Percentiles rank a stretch among this genome's conserved stretches.
Conservation (phyloP, 2,113 vertebrate species). For the Pithys albifrons region DNA sequence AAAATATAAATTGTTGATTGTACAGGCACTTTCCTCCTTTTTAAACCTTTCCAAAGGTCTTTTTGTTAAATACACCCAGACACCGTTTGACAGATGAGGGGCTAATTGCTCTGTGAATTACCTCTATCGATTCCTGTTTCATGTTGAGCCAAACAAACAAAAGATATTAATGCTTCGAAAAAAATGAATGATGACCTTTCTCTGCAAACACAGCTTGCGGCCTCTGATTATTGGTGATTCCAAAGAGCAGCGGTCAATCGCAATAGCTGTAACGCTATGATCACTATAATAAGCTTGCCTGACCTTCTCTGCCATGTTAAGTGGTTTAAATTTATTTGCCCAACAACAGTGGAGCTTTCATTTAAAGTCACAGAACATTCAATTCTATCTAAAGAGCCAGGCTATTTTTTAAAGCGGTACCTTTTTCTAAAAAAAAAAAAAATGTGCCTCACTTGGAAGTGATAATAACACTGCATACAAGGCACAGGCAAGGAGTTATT, state of each 20-base stretch:
- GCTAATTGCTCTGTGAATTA: conserved; percentile 91
- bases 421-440: background rate
- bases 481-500: background rate
- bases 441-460: background rate
- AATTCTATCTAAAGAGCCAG: conserved; percentile 74
- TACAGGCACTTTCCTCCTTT: conserved; percentile 80
- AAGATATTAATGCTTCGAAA: conserved; percentile 89
- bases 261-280: conserved; percentile 87
- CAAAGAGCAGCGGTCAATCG: conserved; percentile 86
- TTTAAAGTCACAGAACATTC: conserved; percentile 86
- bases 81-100: conserved; percentile 87
- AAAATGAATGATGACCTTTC: conserved; percentile 93
- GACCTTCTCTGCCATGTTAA: conserved; percentile 89
- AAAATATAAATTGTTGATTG: conserved; percentile 86
- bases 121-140: conserved; percentile 92
- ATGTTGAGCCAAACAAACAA: conserved; percentile 91
- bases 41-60: conserved; percentile 84
- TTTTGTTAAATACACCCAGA: conserved; percentile 86
- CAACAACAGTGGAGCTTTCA: conserved; percentile 85
- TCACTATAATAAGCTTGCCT: conserved; percentile 88
- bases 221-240: conserved; percentile 89
- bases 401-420: conserved; percentile 21
- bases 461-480: background rate
- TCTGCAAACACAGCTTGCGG: conserved; percentile 89
- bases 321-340: conserved; percentile 90